Base-by-base conservation (phyloP, 2,888 invertebrate species). In the Drosophila subquinaria region DNA sequence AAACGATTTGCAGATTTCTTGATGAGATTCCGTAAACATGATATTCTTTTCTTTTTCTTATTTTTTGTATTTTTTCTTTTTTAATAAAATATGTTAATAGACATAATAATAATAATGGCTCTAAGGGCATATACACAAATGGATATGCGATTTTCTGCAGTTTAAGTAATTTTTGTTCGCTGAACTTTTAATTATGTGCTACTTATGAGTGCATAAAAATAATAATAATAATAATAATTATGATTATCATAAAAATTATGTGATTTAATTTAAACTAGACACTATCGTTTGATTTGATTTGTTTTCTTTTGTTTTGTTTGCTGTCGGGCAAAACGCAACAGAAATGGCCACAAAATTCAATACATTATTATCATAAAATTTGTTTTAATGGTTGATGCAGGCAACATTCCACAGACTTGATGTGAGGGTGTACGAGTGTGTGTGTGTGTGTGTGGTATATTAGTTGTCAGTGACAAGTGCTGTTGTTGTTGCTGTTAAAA, bases 281-380 rank as follows among this genome's bases (percentile, higher is more conserved):
- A 68, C 79, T 88, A 87, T 65, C 36, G 75, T 85, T 85, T 85
- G 80, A 80, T 88, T 73, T 69, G 56, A 74, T 69, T 69, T 57
- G 69, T 56, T 76, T 65, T 70, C 61, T 67, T 71, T 67, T 79
- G 59, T 76, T 74, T 59, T 67, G 59, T 65, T 69, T 73, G 69
- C 72, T 81, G 48, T 61, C 56, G 61, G n/a, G 71, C 77, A 76
- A 73, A 84, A 75, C 81, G 51, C 69, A 82, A 82, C 86, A 82
- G 76, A 73, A 82, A 83, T 83, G 83, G 88, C 83, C 83, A 83
- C 83, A 84, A 83, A 79, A 87, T 83, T 88, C 80, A 85, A 85
- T 84, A 81, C 69, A 67, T 79, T 78, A 60, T 17, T 27, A 47
- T 56, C 45, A 15, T 33, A 43, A 15, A 5, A 15, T 15, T 48